These are phyloP conservation scores for Urocitellus parryii DNA, from an alignment of 2,113 vertebrate genomes.

Conservation along the genomic window DNA sequence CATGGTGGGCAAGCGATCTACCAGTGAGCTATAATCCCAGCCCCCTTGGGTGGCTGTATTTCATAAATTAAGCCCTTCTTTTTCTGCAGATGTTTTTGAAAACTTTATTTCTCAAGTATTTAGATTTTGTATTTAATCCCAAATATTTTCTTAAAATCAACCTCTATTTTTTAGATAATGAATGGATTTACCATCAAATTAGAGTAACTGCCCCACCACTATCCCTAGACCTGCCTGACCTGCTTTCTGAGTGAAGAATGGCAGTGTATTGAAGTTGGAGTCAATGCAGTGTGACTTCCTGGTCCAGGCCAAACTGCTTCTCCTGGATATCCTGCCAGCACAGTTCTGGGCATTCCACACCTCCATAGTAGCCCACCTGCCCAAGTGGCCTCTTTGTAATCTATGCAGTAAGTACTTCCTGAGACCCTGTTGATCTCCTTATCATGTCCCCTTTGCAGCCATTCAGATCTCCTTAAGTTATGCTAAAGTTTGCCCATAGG, in stretches of 20 bases:
- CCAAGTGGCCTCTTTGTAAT: background rate
- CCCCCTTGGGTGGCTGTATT: background rate
- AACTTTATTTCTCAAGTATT: background rate
- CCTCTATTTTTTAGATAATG: constrained; percentile 13
- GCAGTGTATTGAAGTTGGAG: background rate
- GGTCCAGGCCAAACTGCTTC: background rate
- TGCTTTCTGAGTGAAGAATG: background rate
- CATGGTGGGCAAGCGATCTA: too few species aligned
- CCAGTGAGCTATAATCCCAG: too few species aligned
- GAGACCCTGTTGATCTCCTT: background rate
- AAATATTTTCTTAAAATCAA: background rate
- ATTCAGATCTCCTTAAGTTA: background rate
- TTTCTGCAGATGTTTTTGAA: background rate
- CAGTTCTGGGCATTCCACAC: too few species aligned
- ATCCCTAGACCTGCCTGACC: background rate
- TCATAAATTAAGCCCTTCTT: background rate
- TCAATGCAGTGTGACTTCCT: background rate
- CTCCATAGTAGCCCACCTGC: background rate
- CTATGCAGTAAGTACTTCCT: background rate
- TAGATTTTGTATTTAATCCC: background rate
- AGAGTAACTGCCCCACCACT: background rate
- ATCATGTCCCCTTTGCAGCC: background rate
- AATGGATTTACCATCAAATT: background rate
- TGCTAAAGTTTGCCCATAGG: background rate
- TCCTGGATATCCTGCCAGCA: background rate